Base-by-base conservation (phyloP, 2,888 invertebrate species). In the Coenonympha glycerion region DNA sequence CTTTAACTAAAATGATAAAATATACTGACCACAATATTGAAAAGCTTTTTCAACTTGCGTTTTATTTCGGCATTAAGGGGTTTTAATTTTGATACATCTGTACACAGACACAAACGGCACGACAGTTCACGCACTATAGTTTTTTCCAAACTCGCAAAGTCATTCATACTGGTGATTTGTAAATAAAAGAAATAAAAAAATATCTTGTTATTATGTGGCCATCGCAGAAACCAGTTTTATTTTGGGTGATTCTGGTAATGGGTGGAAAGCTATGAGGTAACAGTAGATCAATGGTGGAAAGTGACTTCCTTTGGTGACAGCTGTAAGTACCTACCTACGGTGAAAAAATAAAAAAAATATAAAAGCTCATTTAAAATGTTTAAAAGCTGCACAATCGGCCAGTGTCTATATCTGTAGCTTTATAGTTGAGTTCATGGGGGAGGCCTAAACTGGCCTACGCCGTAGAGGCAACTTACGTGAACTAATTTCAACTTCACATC, bases 51-150 rank as follows among this genome's bases (percentile, higher is more conserved):
- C 42, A 87, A 76, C 62, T 85, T 86, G 22, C 86, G 66, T 56
- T 87, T 87, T 19, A 81, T 57, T 60, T 87, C 87, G 1, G 74
- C 65, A 55, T 76, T 87, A 8, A 87, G 71, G 4, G 87, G 85
- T 53, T 86, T 87, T 21, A 87, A 64, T 65, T 82, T 85, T 31
- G 79, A 73, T 15, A 84, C 80, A 62, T 87, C 87, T n/a, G 74
- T 79, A 62, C 86, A 85, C 36, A 87, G 63, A 66, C 87, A 87
- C 60, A 87, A 62, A 24, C 87, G 79, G 65, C 87, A 87, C 16
- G 87, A 80, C 55, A 86, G 68, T 66, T 87, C 87, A 46, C 86
- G 82, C 49, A 87, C 84, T 66, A 86, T 80, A 48, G 70, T 74
- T 71, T 84, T 86, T 58, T 85, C 87, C 31, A 85, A 74, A 67